Evolutionary conservation across 2,113 vertebrate species (phyloP).

Genomic region (Takifugu flavidus): DNA sequence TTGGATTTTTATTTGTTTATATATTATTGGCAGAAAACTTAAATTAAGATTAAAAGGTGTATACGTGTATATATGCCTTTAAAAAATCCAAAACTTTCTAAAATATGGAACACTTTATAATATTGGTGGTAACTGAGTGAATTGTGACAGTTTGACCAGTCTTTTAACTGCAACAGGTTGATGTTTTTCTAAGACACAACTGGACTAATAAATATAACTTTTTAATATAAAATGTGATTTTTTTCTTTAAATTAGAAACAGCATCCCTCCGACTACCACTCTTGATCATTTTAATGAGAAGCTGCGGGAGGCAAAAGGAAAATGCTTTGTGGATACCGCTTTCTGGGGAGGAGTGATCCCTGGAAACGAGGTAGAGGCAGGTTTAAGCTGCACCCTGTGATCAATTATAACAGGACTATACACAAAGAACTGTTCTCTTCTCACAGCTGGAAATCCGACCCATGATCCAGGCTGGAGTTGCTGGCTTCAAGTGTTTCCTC

Average conservation of each 20-base stretch:
- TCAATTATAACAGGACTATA: not conserved
- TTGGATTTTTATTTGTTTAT: too few species aligned
- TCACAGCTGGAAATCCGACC: conserved; percentile 74
- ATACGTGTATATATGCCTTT: too few species aligned
- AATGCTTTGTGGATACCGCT: conserved; percentile 80
- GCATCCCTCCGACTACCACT: conserved; percentile 79
- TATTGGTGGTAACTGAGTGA: too few species aligned
- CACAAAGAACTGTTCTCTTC: not conserved
- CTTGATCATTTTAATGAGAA: conserved; percentile 72
- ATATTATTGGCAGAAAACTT: too few species aligned
- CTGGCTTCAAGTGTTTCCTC: conserved; percentile 83
- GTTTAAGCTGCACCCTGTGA: not conserved
- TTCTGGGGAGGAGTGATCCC: conserved; percentile 84
- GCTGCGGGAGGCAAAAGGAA: conserved; percentile 61
- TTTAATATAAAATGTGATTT: too few species aligned
- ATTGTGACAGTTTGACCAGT: too few species aligned
- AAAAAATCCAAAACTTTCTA: too few species aligned
- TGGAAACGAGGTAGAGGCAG: conserved; percentile 75
- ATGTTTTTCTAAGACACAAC: too few species aligned
- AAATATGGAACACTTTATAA: too few species aligned
- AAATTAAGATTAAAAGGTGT: too few species aligned
- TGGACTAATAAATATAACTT: too few species aligned
- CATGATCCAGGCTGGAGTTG: conserved; percentile 78
- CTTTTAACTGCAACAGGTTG: too few species aligned
- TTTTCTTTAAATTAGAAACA: conserved; percentile 64